These are phyloP conservation scores for Delia radicum DNA, from an alignment of 1,140 invertebrate genomes.

Conservation along the genomic window DNA sequence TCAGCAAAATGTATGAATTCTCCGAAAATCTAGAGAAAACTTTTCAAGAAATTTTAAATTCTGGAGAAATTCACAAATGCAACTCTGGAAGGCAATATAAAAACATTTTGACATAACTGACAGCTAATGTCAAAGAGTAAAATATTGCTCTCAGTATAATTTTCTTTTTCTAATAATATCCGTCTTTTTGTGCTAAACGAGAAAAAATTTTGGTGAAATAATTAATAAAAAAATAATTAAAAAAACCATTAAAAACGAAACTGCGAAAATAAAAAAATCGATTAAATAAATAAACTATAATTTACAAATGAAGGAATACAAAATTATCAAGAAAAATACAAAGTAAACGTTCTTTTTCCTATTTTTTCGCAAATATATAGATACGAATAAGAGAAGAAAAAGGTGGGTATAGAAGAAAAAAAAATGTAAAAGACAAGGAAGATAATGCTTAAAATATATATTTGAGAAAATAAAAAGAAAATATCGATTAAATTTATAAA, in stretches of 20 bases:
- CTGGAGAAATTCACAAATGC: too few species aligned
- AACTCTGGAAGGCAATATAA: too few species aligned
- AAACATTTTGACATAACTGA: too few species aligned
- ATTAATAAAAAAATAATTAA: slow-evolving; percentile 10
- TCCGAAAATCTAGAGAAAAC: too few species aligned
- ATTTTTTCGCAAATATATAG: not conserved
- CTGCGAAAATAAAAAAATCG: not conserved
- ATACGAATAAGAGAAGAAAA: not conserved
- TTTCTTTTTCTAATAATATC: not conserved
- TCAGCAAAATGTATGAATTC: too few species aligned
- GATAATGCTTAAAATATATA: not conserved
- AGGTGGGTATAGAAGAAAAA: slow-evolving; percentile 1
- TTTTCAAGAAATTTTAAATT: too few species aligned
- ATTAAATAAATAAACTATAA: not conserved
- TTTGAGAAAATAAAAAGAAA: not conserved
- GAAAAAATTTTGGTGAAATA: not conserved
- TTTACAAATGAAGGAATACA: not conserved
- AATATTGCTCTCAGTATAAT: not conserved
- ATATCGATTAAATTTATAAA: not conserved
- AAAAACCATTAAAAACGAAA: not conserved
- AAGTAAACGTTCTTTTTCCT: not conserved
- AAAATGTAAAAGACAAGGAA: not conserved
- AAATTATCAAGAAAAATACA: not conserved
- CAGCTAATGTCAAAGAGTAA: too few species aligned
- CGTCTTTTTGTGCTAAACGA: not conserved